A percentile compares a stretch with the other conserved stretches of the same genome.
Conservation (phyloP, 1,140 invertebrate genomes). For the Anthonomus grandis region DNA sequence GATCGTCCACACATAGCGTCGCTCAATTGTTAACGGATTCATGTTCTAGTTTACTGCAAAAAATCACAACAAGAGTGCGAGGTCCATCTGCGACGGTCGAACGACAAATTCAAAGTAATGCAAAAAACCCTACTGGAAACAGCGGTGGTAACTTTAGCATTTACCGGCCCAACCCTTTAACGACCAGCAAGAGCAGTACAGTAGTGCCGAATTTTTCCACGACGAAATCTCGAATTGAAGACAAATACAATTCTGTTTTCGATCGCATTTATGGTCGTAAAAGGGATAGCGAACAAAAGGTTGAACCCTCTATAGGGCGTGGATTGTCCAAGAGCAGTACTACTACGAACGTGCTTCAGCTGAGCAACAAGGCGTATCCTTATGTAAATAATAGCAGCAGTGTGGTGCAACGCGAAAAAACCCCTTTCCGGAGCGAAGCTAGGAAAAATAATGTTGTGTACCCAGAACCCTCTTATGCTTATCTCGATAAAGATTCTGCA, state of each 20-base stretch:
- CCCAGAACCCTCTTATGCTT: slow-evolving; percentile 41
- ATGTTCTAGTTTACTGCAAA: slow-evolving; percentile 76
- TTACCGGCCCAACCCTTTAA: slow-evolving; percentile 21
- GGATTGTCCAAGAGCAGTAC: slow-evolving; percentile 57
- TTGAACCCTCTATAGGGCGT: slow-evolving; percentile 55
- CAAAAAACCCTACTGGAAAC: not conserved
- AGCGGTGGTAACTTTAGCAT: not conserved
- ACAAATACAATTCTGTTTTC: slow-evolving; percentile 70
- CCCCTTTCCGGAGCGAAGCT: slow-evolving; percentile 52
- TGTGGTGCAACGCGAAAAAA: slow-evolving; percentile 54
- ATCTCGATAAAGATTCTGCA: slow-evolving; percentile 39
- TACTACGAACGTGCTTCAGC: slow-evolving; percentile 53
- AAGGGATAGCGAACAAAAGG: slow-evolving; percentile 61
- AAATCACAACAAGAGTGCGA: slow-evolving; percentile 66
- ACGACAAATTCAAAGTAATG: slow-evolving; percentile 41
- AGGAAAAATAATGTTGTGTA: slow-evolving; percentile 29
- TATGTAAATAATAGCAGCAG: slow-evolving; percentile 47
- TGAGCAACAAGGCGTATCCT: slow-evolving; percentile 67
- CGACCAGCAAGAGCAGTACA: slow-evolving; percentile 50
- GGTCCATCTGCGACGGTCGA: slow-evolving; percentile 57
- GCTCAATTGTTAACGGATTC: slow-evolving; percentile 80
- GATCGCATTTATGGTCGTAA: slow-evolving; percentile 62
- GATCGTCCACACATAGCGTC: slow-evolving; percentile 75
- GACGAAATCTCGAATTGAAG: slow-evolving; percentile 62
- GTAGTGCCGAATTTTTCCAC: slow-evolving; percentile 41